These are phyloP conservation scores for Oreonectes daqikongensis DNA, from an alignment of 2,797 vertebrate genomes.

Conservation along the genomic window DNA sequence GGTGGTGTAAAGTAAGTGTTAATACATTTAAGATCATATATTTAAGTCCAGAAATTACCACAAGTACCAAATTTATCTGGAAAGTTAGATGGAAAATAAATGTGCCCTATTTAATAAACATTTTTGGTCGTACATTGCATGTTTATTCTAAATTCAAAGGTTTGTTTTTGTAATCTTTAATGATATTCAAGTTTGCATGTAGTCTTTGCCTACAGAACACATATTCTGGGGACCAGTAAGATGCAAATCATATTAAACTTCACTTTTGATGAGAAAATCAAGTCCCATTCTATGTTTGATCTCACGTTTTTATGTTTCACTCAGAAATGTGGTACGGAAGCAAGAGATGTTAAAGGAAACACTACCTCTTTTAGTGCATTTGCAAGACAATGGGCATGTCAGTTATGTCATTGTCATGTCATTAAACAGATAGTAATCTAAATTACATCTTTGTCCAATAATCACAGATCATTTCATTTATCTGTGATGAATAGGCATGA, in stretches of 20 bases:
- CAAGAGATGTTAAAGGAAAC: neutral
- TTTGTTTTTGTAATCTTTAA: too few relatives aligned
- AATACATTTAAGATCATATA: too few relatives aligned
- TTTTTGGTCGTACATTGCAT: neutral
- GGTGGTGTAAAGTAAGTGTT: neutral
- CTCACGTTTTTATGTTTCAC: too few relatives aligned
- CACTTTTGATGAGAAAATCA: neutral
- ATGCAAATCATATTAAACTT: neutral
- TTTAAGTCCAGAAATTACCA: too few relatives aligned
- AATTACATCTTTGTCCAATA: conserved; percentile 6
- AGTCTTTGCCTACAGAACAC: too few relatives aligned
- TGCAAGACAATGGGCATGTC: neutral
- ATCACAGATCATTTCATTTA: conserved; percentile 48
- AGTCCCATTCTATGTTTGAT: neutral
- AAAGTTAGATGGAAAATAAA: neutral
- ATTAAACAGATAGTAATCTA: conserved; percentile 20
- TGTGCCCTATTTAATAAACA: neutral
- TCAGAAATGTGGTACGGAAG: too few relatives aligned
- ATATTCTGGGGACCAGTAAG: too few relatives aligned
- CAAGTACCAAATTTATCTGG: too few relatives aligned
- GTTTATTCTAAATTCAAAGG: too few relatives aligned
- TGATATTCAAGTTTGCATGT: too few relatives aligned
- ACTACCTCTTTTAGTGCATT: neutral
- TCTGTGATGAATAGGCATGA: conserved; percentile 46
- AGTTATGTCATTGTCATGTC: conserved; percentile 1